Percentiles rank a stretch among this genome's conserved stretches.
These are phyloP conservation scores for Cricetomys ansorgei DNA, from an alignment of 2,113 vertebrate species.

Conservation along the genomic window DNA sequence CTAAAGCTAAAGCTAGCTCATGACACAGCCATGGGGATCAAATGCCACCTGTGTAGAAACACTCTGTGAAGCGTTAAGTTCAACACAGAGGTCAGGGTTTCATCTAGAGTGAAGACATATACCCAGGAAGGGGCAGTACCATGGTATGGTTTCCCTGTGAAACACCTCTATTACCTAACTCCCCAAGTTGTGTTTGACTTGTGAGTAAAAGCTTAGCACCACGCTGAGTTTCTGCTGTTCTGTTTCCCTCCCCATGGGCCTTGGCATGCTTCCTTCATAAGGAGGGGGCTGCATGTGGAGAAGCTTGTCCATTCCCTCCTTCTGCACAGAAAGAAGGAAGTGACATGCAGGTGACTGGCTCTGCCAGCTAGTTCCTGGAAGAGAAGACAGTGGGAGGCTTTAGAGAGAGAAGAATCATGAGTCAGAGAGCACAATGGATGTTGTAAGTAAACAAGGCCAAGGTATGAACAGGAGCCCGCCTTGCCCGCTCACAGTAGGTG, in stretches of 20 bases:
- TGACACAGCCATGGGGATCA: rapidly evolving
- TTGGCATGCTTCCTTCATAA: background rate
- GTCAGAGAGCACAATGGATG: too few species aligned
- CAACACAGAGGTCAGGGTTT: too few species aligned
- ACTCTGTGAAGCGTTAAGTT: background rate
- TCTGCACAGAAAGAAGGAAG: background rate
- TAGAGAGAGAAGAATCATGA: too few species aligned
- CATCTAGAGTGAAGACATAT: background rate
- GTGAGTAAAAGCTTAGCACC: too few species aligned
- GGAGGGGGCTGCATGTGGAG: too few species aligned
- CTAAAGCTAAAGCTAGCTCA: rapidly evolving
- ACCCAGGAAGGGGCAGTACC: too few species aligned
- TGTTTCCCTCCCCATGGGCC: too few species aligned
- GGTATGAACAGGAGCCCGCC: background rate
- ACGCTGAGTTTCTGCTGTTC: background rate
- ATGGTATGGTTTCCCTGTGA: background rate
- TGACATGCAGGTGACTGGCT: rapidly evolving
- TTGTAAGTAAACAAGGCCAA: background rate
- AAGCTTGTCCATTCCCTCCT: background rate
- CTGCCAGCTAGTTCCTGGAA: too few species aligned
- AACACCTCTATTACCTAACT: background rate
- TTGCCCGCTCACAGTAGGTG: rapidly evolving
- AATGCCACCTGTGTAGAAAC: rapidly evolving
- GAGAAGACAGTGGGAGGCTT: background rate
- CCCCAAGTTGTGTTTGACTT: too few species aligned